Evolutionary conservation across 2,888 invertebrate species (phyloP).

Genomic region (Tiliacea citrago): DNA sequence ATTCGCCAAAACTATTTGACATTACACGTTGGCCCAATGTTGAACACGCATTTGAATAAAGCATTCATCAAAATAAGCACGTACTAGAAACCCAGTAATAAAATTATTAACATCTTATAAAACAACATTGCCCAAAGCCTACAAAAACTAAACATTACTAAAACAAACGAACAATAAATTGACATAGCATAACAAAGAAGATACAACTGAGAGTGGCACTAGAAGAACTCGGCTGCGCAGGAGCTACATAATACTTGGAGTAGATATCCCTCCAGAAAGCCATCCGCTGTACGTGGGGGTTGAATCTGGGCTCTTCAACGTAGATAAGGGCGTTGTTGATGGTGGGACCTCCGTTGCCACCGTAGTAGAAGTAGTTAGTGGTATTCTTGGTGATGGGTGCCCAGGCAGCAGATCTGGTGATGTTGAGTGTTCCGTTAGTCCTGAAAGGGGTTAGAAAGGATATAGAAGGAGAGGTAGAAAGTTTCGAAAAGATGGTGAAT

Average conservation of each 20-base stretch:
- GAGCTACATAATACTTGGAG: constrained; percentile 71
- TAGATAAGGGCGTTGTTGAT: constrained; percentile 41
- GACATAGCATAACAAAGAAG: constrained; percentile 65
- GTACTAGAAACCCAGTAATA: not conserved
- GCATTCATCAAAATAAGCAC: not conserved
- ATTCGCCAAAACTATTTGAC: no score
- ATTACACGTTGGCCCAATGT: no score
- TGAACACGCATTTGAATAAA: not conserved
- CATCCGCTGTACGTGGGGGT: constrained; percentile 76
- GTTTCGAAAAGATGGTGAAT: not conserved
- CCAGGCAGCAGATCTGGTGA: constrained; percentile 59
- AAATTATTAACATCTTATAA: not conserved
- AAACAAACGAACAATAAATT: constrained; percentile 66
- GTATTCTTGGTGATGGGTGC: constrained; percentile 59
- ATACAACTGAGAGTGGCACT: constrained; percentile 56
- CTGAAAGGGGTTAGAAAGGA: constrained; percentile 12
- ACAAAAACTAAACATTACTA: constrained; percentile 40
- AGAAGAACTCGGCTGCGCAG: constrained; percentile 68
- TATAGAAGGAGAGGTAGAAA: not conserved
- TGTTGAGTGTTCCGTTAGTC: constrained; percentile 17
- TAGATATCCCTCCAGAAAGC: constrained; percentile 75
- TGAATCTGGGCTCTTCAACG: constrained; percentile 64
- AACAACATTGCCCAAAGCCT: not conserved
- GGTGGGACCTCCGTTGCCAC: constrained; percentile 63
- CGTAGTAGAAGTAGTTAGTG: constrained; percentile 70